Evolutionary conservation across 2,113 vertebrate species (phyloP).

Genomic region (Toxotes chatareus): DNA sequence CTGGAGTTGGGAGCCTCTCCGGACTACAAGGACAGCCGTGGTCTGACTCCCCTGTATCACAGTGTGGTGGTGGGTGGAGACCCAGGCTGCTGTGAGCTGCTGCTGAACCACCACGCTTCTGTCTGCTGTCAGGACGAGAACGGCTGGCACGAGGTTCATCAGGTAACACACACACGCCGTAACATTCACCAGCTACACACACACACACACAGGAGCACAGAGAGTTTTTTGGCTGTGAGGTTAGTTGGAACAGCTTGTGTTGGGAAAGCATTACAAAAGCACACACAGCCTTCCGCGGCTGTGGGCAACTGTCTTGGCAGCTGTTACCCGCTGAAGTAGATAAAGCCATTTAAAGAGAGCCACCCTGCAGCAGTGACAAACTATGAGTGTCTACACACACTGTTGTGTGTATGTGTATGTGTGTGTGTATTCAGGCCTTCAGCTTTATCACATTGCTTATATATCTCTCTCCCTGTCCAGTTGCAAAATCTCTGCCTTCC

Average conservation of each 20-base stretch:
- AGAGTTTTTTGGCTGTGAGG: not conserved
- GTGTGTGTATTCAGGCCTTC: conserved; percentile 33
- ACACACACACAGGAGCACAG: not conserved
- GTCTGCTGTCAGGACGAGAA: conserved; percentile 95
- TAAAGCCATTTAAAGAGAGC: conserved; percentile 54
- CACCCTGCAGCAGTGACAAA: conserved; percentile 46
- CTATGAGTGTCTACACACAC: not conserved
- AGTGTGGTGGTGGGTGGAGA: conserved; percentile 93
- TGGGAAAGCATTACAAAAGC: conserved; percentile 29
- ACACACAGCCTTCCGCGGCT: conserved; percentile 20
- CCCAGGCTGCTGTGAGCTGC: conserved; percentile 93
- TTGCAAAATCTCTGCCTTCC: conserved; percentile 31
- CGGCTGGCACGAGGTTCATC: conserved; percentile 97
- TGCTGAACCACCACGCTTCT: conserved; percentile 89
- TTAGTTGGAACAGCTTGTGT: conserved; percentile 43
- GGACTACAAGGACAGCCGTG: conserved; percentile 95
- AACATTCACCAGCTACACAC: not conserved
- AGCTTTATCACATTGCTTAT: conserved; percentile 52
- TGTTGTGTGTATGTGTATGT: conserved; percentile 5
- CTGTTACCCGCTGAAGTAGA: conserved; percentile 53
- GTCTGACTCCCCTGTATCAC: conserved; percentile 94
- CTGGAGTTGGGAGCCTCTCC: conserved; percentile 94
- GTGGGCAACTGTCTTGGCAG: conserved; percentile 53
- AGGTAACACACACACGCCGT: conserved; percentile 82
- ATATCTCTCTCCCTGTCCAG: conserved; percentile 25